phyloP scores from a whole-genome alignment of 2,888 invertebrate genomes.

The Luperina nickerlii region DNA sequence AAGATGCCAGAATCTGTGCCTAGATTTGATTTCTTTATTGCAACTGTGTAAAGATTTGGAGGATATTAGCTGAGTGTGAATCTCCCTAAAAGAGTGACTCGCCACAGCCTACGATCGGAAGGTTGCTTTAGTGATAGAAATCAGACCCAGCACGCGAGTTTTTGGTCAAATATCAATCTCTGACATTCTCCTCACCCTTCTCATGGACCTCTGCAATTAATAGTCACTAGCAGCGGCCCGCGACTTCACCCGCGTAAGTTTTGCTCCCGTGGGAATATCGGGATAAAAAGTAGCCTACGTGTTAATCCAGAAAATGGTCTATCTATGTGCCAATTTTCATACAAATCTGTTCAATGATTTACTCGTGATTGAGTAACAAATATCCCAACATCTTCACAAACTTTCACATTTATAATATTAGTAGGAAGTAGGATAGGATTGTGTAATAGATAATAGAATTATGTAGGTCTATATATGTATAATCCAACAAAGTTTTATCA shows the following conservation, averaged over 20 bases:
- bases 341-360: not conserved
- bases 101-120: not conserved
- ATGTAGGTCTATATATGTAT: not conserved
- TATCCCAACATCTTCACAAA: too few relatives aligned
- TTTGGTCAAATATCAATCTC: not conserved
- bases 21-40: not conserved
- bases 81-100: not conserved
- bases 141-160: not conserved
- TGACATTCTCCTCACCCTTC: not conserved
- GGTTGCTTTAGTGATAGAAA: not conserved
- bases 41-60: not conserved
- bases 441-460: not conserved
- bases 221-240: too few relatives aligned
- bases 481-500: conserved; percentile 1
- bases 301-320: not conserved
- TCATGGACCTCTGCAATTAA: not conserved
- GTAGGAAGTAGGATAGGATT: too few relatives aligned
- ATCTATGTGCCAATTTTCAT: not conserved
- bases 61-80: not conserved
- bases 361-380: too few relatives aligned
- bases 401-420: too few relatives aligned
- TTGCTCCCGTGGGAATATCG: not conserved
- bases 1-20: not conserved
- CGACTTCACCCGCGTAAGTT: too few relatives aligned
- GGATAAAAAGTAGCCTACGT: not conserved